Percentiles rank a stretch among this genome's conserved stretches.
Evolutionary conservation across 2,113 vertebrate species (phyloP).

Genomic region (Vulpes lagopus): DNA sequence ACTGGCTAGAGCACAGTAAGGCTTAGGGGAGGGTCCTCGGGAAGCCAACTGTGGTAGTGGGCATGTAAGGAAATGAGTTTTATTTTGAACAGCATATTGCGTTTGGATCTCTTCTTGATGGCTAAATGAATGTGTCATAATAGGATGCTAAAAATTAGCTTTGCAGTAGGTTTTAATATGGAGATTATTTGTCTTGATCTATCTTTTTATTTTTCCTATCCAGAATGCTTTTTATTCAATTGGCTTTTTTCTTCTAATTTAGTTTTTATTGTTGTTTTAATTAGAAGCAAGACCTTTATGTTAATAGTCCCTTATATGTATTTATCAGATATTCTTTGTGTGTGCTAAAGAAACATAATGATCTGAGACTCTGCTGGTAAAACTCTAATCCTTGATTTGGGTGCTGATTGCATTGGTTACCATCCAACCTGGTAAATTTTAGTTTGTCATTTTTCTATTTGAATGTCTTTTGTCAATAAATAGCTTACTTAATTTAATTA

Average conservation of each 20-base stretch:
- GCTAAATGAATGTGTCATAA: not conserved
- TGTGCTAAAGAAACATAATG: not conserved
- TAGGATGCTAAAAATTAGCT: not conserved
- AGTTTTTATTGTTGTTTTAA: constrained; percentile 6
- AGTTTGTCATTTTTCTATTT: not conserved
- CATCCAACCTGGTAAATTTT: not conserved
- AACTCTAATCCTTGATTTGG: not conserved
- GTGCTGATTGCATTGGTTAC: not conserved
- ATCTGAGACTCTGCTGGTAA: not conserved
- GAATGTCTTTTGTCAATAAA: not conserved
- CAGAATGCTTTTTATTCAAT: not conserved
- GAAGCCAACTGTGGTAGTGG: not conserved
- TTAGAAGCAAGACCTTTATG: constrained; percentile 13
- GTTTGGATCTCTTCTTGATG: not conserved
- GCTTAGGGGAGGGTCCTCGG: not conserved
- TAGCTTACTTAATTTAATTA: constrained; percentile 6
- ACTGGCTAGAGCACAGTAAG: not conserved
- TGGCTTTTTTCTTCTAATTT: not conserved
- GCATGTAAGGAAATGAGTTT: not conserved
- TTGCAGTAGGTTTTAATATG: not conserved
- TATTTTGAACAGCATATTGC: not conserved
- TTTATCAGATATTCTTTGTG: not conserved
- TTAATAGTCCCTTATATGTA: not conserved
- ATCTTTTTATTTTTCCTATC: not conserved
- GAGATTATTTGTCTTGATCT: constrained; percentile 6